Base-by-base conservation (phyloP, 2,113 vertebrate genomes). In the Colius striatus region DNA sequence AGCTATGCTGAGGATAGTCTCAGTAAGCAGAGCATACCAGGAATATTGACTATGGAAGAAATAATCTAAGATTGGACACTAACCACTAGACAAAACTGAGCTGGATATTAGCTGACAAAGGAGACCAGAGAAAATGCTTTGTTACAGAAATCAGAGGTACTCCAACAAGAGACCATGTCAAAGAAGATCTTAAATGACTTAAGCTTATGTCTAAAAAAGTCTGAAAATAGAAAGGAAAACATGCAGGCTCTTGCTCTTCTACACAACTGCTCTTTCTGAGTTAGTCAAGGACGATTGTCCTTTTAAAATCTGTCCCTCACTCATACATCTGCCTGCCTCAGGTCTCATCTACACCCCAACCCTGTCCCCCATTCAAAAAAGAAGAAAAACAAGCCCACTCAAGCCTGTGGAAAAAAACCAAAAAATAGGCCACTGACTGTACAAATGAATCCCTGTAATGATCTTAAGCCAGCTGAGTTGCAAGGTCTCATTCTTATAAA, bases 381-480 rank as follows among this genome's bases (percentile, higher is more conserved):
- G n/a, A 41, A 15, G 17, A 16, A 8, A 25, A 57, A 16, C 0
- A 61, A 92, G 27, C 19, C 11, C 36, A 30, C 9, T n/a, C 0
- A 1, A 84, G 48, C 68, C 48, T 62, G 26, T 18, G 5, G 17
- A 68, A 68, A 74, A 45, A 1, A 7, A n/a, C n/a, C n/a, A 41
- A 41, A 41, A 41, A 41, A 41, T 57, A 66, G 79, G 51, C 32
- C 84, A 47, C 2, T 67, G 25, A 51, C 32, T 51, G 13, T 63
- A 71, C 22, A 94, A 83, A 62, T 32, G 5, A 75, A 78, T 47
- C 34, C 10, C 34, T 79, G 11, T 43, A 51, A 87, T 43, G 34
- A 55, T 22, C 70, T 78, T 67, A 84, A 51, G 13, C 22, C 61
- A 87, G 30, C 9, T 58, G 18, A 60, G 19, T 45, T 84, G 76